Evolutionary conservation across 1,140 invertebrate species (phyloP), one percentile per base, ranked within the genome.

Genomic region (Oryctes rhinoceros): DNA sequence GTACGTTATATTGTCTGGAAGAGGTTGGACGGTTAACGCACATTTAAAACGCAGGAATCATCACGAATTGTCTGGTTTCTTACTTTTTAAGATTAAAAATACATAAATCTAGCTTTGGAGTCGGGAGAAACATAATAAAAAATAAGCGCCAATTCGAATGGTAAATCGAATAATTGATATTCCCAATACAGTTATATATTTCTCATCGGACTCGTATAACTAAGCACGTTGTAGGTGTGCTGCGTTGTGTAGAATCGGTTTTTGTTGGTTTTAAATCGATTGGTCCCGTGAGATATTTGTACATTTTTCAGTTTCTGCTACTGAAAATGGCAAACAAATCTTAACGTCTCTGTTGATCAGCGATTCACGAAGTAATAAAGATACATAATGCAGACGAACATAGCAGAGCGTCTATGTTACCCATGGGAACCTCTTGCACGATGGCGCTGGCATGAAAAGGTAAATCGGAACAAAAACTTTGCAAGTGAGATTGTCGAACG

Each of bases 251-350:
- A 35, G 24, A 53, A 67, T 24, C 65, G 5, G 53, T 62, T 15
- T 62, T 15, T 24, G 13, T 67, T 35, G n/a, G 0, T 53, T 15
- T 24, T 67, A 67, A 20, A 67, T 24, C 65, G 65, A 67, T 67
- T 35, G 65, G 65, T 24, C 65, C 65, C 65, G n/a, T 18, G 65
- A 67, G 65, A 9, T 24, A 67, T 65, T 7, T 48, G 62, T 67
- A 24, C 65, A 67, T 67, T 67, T 67, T 18, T 35, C 20, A 67
- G 13, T 20, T 67, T 24, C 30, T 67, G 20, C 65, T 67, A 67
- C n/a, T 35, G 65, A 5, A 67, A 67, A 30, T 67, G 6, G 13
- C 65, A 67, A 67, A 67, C 30, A 67, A 67, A 67, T 67, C 30
- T 13, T 67, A 18, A 67, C 65, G 9, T 67, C n/a, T 67, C 18